These are phyloP conservation scores for Steinernema carpocapsae DNA, from an alignment of 2,888 invertebrate species.

Conservation along the genomic window DNA sequence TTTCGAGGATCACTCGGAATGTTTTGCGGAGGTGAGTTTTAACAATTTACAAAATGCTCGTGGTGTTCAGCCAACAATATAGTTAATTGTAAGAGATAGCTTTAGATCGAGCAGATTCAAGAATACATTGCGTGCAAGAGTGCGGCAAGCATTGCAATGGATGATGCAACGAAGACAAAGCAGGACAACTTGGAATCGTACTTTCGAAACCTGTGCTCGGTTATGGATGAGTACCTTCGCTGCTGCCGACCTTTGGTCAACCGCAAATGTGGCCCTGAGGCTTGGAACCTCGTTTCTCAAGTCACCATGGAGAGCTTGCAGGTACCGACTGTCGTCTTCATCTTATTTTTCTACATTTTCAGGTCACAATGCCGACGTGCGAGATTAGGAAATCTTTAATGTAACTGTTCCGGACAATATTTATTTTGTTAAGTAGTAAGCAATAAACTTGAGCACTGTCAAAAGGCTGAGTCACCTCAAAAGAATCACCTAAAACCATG, in stretches of 20 bases:
- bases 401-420: slow-evolving; percentile 11
- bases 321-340: neutral
- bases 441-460: too few species aligned
- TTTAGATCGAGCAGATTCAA: slow-evolving; percentile 61
- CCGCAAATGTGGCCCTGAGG: slow-evolving; percentile 61
- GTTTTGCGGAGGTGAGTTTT: slow-evolving; percentile 61
- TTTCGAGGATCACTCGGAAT: slow-evolving; percentile 65
- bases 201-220: slow-evolving; percentile 59
- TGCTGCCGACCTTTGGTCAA: slow-evolving; percentile 67
- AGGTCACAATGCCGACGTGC: slow-evolving; percentile 48
- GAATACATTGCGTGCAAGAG: slow-evolving; percentile 63
- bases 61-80: too few species aligned
- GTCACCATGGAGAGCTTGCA: slow-evolving; percentile 51
- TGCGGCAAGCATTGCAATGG: slow-evolving; percentile 62
- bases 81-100: too few species aligned
- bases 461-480: too few species aligned
- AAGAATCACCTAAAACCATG: too few species aligned
- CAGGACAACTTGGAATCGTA: slow-evolving; percentile 49
- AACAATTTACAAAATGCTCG: neutral
- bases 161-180: slow-evolving; percentile 59
- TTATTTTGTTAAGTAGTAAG: neutral
- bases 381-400: slow-evolving; percentile 46
- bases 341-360: neutral
- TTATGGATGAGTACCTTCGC: slow-evolving; percentile 67
- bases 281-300: slow-evolving; percentile 66